Conservation (phyloP, 1,140 invertebrate species). For the Nephila pilipes region DNA sequence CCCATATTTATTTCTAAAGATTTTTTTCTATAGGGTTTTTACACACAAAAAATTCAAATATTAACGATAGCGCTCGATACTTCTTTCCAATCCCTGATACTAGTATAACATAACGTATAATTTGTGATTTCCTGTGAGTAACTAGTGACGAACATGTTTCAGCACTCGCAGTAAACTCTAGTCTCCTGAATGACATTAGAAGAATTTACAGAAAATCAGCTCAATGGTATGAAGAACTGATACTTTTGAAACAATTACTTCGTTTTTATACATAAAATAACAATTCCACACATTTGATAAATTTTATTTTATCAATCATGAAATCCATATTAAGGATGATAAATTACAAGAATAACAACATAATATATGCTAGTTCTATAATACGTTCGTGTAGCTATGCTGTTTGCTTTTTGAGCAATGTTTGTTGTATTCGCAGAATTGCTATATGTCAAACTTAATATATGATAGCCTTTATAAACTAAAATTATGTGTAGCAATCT, state of each 20-base stretch:
- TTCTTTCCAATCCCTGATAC: background rate
- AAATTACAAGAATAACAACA: background rate
- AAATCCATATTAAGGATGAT: background rate
- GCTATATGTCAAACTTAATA: constrained; percentile 7
- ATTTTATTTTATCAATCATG: background rate
- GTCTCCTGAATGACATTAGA: constrained; percentile 28
- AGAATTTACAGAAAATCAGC: background rate
- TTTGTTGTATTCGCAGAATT: constrained; percentile 35
- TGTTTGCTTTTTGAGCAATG: constrained; percentile 38
- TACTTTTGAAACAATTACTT: constrained; percentile 31
- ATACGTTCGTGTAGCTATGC: constrained; percentile 23
- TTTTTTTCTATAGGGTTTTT: background rate
- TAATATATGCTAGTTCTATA: constrained; percentile 19
- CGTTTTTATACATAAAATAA: constrained; percentile 34
- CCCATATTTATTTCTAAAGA: background rate
- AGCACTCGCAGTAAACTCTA: constrained; percentile 4
- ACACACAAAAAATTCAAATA: background rate
- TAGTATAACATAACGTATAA: background rate
- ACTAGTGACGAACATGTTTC: constrained; percentile 10
- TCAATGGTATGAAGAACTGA: constrained; percentile 40
- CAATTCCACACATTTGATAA: background rate
- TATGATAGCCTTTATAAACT: constrained; percentile 44
- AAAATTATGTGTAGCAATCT: constrained; percentile 47
- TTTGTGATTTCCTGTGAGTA: background rate
- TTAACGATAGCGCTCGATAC: background rate